Evolutionary conservation across 2,797 vertebrate species (phyloP), one percentile per base, ranked within the genome.

Genomic region (Melanotaenia nigrans): DNA sequence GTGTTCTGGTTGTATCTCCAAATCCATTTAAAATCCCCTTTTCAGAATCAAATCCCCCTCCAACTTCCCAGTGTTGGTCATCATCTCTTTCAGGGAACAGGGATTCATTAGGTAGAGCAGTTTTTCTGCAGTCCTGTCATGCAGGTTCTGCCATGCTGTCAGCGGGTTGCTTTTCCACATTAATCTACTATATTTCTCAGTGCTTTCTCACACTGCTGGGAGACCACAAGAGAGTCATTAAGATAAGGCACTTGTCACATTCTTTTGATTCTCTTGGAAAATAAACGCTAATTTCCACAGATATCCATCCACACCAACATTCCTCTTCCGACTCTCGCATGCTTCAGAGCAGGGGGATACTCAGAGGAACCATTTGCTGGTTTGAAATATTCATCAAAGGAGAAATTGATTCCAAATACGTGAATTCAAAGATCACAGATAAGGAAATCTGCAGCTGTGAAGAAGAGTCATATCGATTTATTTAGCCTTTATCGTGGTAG

Each of bases 361-460:
- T 54, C 24, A 11, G 38, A 59, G 30, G n/a, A 73, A 38, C 18
- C 2, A 40, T 51, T 79, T 40, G 10, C 55, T 22, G 38, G 51
- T 65, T 63, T 77, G 12, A 70, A 69, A 61, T 74, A 64, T 81
- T 84, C 61, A 79, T 79, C 77, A 82, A 78, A 69, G 76, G 55
- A 53, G 13, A 67, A 59, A 85, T 63, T 58, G 64, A 74, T 82
- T 76, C 64, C 6, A 57, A 65, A 66, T 38, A 5, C 38, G 22
- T n/a, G 33, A 36, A 40, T 54, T 69, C 18, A 58, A 35, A 59
- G 47, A 71, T 79, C 65, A 38, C 33, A 72, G 58, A 49, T n/a
- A 0, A 64, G 45, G 55, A 53, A 60, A 20, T 61, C 35, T 25
- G 11, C 2, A 53, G 59, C 58, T 7, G 36, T 54, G 30, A 55